Base-by-base conservation (phyloP, 2,888 invertebrate species). In the Pristionchus japonicus region DNA sequence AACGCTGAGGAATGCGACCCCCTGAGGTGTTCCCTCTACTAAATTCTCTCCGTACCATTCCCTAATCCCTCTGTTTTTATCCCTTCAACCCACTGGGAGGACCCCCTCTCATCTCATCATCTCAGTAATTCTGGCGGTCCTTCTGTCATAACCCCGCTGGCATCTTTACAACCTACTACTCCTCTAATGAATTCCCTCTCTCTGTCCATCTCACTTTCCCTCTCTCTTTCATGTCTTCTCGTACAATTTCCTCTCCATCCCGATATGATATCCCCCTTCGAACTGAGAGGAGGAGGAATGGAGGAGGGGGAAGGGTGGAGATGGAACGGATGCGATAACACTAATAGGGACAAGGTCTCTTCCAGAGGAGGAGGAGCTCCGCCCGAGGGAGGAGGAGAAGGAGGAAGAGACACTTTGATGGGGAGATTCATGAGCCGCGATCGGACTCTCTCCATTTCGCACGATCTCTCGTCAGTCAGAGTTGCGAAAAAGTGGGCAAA, bases 241-340 rank as follows among this genome's bases (percentile, higher is more conserved):
- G 52, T 61, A 34, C 83, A 57, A 52, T 83, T 61, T 83, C 57
- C 57, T 9, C 52, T 57, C 57, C n/a, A 23, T 57, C 83, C n/a
- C 61, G 57, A 57, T 61, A 57, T 61, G 52, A 52, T 83, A 52
- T 52, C 83, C 80, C 20, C n/a, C n/a, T 40, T 40, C 40, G 40
- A 64, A 64, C 64, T 64, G 64, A 64, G 31, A 20, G 37, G 31
- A 37, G 47, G 77, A n/a, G n/a, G n/a, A n/a, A n/a, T n/a, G n/a
- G n/a, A 74, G 40, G 74, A 40, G 27, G 2, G 74, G 23, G 43
- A 74, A 11, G 37, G 6, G 70, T 17, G n/a, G 43, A 77, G 77
- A 77, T 77, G 77, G 77, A 77, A 77, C 77, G 77, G 77, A 77
- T 40, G 77, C 77, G 77, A 77, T 77, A 77, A 77, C 43, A 77